These are phyloP conservation scores for Promerops cafer DNA, from an alignment of 2,113 vertebrate species.

Conservation along the genomic window DNA sequence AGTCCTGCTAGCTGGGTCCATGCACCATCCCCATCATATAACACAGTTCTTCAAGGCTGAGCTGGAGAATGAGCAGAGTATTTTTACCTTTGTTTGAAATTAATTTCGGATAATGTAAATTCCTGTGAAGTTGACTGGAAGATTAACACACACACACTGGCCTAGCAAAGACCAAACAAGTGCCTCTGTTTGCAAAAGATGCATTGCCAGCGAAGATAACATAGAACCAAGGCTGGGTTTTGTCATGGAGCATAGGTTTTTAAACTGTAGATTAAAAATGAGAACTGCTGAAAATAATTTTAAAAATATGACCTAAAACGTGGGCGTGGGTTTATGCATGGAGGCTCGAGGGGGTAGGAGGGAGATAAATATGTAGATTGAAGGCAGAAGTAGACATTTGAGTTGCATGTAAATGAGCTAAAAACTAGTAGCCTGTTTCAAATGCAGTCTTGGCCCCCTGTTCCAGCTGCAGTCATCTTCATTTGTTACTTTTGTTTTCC, in stretches of 20 bases:
- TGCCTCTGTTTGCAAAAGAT: background rate
- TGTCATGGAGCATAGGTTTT: background rate
- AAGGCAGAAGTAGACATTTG: background rate
- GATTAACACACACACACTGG: background rate
- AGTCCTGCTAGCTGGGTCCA: background rate
- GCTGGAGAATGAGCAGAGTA: background rate
- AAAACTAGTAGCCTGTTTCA: background rate
- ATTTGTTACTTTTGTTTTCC: background rate
- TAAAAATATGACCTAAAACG: background rate
- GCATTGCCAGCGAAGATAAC: background rate
- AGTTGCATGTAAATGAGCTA: background rate
- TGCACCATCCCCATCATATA: background rate
- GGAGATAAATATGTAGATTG: background rate
- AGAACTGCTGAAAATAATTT: background rate
- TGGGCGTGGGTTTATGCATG: background rate
- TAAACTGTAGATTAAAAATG: background rate
- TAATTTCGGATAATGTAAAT: slow-evolving; percentile 8
- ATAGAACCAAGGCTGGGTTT: background rate
- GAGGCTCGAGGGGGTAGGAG: background rate
- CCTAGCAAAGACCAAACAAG: background rate
- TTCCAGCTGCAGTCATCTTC: background rate
- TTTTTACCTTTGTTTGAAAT: background rate
- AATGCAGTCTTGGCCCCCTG: background rate
- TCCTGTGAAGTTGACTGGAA: background rate
- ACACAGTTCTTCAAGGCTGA: background rate